Evolutionary conservation across 2,888 invertebrate genomes (phyloP), one percentile per base, ranked within the genome.

Genomic region (Macropis europaea): DNA sequence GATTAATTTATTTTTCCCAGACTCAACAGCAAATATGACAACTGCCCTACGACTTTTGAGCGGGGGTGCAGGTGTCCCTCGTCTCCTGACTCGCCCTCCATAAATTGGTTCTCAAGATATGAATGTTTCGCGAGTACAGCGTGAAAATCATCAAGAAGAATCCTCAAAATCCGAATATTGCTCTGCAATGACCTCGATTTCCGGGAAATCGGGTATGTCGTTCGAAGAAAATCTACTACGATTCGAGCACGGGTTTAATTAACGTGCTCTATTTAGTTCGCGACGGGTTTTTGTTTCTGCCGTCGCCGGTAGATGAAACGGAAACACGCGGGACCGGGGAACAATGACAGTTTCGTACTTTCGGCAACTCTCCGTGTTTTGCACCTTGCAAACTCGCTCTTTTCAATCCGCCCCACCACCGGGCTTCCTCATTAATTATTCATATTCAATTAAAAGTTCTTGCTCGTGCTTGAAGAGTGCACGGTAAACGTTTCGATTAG

Each of bases 391-490:
- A 26, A 52, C 32, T n/a, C 24, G 48, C 36, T 36, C 42, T 34
- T 34, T 45, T 43, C 43, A n/a, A 24, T 47, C 30, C 32, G n/a
- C 0, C 2, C n/a, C 6, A 1, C 30, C 17, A 7, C n/a, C 13
- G 17, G 17, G 42, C 63, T 52, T 57, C 26, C 59, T 62, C 67
- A 36, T 73, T 78, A 76, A 78, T 78, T 76, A 78, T 78, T 79
- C 69, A 79, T 73, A 76, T 70, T 73, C 78, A 78, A 78, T 78
- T 79, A 78, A 76, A 78, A 76, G 57, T 73, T 78, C 73, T 56
- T 53, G 60, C 67, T 59, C 42, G 30, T 57, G 50, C 66, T 70
- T 70, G 52, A 28, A 59, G 64, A 56, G 68, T 66, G 78, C 69
- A 76, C 56, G 64, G 73, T 73, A 76, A 67, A 79, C 70, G 62